Base-by-base conservation (phyloP, 2,888 invertebrate genomes). In the Neoaliturus tenellus region DNA sequence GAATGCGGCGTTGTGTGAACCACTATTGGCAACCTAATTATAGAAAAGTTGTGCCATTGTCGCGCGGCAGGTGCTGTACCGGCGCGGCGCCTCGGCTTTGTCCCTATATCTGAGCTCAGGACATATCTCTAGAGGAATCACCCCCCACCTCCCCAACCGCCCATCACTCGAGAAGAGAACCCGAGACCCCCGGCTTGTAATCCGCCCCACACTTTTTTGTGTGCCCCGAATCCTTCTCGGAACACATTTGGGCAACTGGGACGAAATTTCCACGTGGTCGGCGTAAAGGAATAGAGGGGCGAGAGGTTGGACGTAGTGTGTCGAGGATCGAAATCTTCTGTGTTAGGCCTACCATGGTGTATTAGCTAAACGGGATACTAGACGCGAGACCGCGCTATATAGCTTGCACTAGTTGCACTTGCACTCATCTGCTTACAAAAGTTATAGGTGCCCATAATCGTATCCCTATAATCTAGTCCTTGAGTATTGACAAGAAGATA, bases 181-280 rank as follows among this genome's bases (percentile, higher is more conserved):
- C 48, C 48, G 14, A 35, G 14, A 17, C 51, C 62, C 62, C n/a
- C n/a, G n/a, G n/a, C n/a, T 62, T 12, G 62, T 62, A 62, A 62
- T 62, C 62, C 62, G 31, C 62, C 62, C 62, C 10, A 28, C 28
- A 28, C 28, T 28, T 62, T 62, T 62, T 62, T 62, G 28, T n/a
- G 3, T 17, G 39, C 48, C 48, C 51, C 51, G 44, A 31, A 17
- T 17, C 62, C 28, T 62, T 62, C 62, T 62, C 62, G 31, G 62
- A 62, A 62, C 28, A 62, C 62, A 62, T 62, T 62, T 17, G 62
- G 31, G 62, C 14, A 25, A 62, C 62, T 62, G 62, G 62, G 62
- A 31, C 62, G 62, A 6, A 62, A 62, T 62, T 20, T 17, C 28
- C 31, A 14, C 17, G 14, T 62, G 62, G 62, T 8, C 62, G 62